Evolutionary conservation across 2,113 vertebrate species (phyloP).

Genomic region (Platycercus adscitus): DNA sequence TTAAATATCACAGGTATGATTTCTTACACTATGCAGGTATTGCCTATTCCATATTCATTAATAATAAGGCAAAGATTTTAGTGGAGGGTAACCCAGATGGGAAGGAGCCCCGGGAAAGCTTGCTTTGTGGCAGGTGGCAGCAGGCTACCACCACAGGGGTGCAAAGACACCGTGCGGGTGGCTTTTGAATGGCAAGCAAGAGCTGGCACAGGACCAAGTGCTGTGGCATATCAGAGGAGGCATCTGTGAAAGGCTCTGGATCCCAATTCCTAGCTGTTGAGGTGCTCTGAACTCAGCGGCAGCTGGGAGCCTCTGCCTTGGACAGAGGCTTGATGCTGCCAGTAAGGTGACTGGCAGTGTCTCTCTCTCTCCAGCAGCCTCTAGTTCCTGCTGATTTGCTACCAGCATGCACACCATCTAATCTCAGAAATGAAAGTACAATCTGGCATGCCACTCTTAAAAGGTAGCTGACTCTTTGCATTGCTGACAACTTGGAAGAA

Average conservation of each 20-base stretch:
- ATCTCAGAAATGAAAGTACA: not conserved
- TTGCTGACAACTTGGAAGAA: not conserved
- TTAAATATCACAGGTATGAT: not conserved
- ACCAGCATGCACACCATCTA: not conserved
- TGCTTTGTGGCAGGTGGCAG: constrained; percentile 21
- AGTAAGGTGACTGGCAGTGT: not conserved
- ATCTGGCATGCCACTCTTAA: not conserved
- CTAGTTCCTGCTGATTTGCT: not conserved
- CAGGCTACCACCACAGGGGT: not conserved
- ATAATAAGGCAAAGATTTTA: not conserved
- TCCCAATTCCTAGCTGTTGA: not conserved
- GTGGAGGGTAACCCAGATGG: not conserved
- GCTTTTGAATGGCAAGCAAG: not conserved
- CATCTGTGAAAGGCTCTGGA: constrained; percentile 23
- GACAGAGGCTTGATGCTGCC: not conserved
- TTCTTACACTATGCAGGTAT: not conserved
- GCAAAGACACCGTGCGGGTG: not conserved
- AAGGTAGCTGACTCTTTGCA: not conserved
- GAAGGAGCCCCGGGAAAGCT: not conserved
- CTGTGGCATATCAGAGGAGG: not conserved
- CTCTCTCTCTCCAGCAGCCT: not conserved
- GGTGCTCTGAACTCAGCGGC: not conserved
- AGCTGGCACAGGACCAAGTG: not conserved
- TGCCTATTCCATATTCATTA: not conserved
- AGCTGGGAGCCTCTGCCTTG: constrained; percentile 37